These are phyloP conservation scores for Zaprionus lineosus DNA, from an alignment of 2,888 invertebrate genomes.

Conservation along the genomic window DNA sequence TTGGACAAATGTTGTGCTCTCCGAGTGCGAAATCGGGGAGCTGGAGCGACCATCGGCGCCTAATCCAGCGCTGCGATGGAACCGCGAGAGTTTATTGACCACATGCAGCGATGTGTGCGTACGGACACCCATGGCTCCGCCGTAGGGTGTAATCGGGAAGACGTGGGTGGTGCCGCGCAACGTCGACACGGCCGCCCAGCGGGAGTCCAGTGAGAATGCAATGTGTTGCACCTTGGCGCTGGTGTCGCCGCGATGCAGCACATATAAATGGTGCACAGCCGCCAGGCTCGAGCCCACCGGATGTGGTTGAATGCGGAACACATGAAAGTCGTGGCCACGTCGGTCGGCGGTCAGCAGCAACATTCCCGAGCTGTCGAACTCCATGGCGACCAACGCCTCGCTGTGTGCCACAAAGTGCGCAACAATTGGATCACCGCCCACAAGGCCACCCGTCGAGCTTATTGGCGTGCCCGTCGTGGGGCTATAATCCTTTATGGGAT, in stretches of 20 bases:
- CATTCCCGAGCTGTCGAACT: conserved; percentile 95
- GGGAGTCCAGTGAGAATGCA: conserved; percentile 94
- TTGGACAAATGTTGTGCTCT: conserved; percentile 82
- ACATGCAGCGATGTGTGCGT: conserved; percentile 97
- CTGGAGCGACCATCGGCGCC: conserved; percentile 88
- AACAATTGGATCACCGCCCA: conserved; percentile 88
- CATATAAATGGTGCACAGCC: conserved; percentile 96
- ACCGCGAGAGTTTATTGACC: conserved; percentile 96
- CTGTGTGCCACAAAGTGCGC: conserved; percentile 95
- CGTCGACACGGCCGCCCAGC: conserved; percentile 98
- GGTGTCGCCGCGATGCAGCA: conserved; percentile 97
- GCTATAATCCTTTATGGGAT: conserved; percentile 81
- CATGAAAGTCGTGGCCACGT: conserved; percentile 96
- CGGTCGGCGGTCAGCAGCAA: conserved; percentile 95
- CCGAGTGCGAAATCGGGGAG: conserved; percentile 85
- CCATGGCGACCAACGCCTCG: conserved; percentile 93
- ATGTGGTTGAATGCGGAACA: conserved; percentile 97
- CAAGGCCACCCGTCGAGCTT: conserved; percentile 64
- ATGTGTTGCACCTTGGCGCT: conserved; percentile 97
- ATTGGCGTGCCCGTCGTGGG: conserved; percentile 81
- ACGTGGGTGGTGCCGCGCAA: conserved; percentile 98
- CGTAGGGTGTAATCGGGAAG: conserved; percentile 98
- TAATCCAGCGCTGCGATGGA: conserved; percentile 97
- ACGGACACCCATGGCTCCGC: conserved; percentile 93
- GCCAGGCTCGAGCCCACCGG: conserved; percentile 93